Percentiles rank a stretch among this genome's conserved stretches.
phyloP scores from a whole-genome alignment of 2,797 vertebrate genomes.

The Sylvia borin region DNA sequence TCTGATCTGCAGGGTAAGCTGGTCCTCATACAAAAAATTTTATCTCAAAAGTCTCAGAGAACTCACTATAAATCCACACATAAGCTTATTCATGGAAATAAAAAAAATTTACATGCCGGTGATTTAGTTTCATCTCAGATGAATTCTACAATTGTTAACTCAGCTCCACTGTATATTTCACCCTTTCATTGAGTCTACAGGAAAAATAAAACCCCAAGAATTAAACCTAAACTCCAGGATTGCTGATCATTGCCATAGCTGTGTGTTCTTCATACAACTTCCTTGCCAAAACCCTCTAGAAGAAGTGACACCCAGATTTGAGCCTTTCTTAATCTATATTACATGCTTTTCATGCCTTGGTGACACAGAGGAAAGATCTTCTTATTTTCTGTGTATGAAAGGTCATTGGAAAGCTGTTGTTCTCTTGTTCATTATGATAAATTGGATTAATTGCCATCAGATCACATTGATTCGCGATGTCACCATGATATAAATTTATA shows the following conservation, averaged over 20 bases:
- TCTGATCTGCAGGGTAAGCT: not conserved
- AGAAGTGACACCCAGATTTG: not conserved
- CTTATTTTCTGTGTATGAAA: not conserved
- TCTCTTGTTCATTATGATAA: conserved; percentile 29
- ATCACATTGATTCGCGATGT: conserved; percentile 32
- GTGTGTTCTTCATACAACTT: not conserved
- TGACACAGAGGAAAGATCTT: not conserved
- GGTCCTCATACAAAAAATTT: not conserved
- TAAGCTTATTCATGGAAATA: not conserved
- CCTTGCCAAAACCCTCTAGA: not conserved
- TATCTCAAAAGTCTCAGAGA: not conserved
- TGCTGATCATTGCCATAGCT: not conserved
- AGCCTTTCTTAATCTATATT: not conserved
- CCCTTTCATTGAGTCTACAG: not conserved
- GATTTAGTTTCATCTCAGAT: not conserved
- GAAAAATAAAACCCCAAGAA: not conserved
- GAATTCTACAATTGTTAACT: not conserved
- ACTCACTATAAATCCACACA: not conserved
- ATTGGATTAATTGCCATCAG: conserved; percentile 43
- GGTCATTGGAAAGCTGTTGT: not conserved
- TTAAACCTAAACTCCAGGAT: not conserved
- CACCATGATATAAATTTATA: conserved; percentile 3
- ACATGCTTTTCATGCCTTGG: not conserved
- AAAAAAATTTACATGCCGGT: not conserved
- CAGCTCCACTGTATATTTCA: not conserved